A percentile compares a stretch with the other conserved stretches of the same genome.
Conservation (phyloP, 2,888 invertebrate genomes). For the Nudaria mundana region DNA sequence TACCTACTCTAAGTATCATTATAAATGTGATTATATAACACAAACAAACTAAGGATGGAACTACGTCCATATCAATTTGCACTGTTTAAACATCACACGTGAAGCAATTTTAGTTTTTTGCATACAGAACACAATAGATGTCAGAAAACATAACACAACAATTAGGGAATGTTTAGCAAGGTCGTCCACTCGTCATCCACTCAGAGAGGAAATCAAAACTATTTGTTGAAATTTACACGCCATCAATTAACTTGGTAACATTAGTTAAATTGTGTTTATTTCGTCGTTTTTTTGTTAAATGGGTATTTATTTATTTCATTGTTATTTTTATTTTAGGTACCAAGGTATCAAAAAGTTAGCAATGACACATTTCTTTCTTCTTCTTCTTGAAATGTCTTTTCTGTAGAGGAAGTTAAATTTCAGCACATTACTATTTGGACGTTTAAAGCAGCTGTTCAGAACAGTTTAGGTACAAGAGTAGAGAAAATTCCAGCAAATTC, state of each 20-base stretch:
- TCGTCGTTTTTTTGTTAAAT: not conserved
- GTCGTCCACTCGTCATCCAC: constrained; percentile 17
- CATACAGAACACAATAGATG: constrained; percentile 22
- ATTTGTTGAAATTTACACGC: constrained; percentile 21
- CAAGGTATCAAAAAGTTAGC: not conserved
- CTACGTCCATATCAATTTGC: constrained; percentile 7
- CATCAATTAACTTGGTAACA: constrained; percentile 12
- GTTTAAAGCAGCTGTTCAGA: no score
- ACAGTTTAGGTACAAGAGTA: no score
- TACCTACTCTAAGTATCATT: no score
- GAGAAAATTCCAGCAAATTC: no score
- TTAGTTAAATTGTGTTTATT: not conserved
- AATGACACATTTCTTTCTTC: no score
- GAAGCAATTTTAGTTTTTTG: constrained; percentile 26
- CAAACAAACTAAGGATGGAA: no score
- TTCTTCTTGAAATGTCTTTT: no score
- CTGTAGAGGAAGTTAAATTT: no score
- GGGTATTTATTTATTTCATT: not conserved
- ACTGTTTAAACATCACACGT: constrained; percentile 24
- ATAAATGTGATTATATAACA: no score
- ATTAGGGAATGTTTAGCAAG: constrained; percentile 22
- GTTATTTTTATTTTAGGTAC: not conserved
- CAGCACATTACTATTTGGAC: no score
- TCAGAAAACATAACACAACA: constrained; percentile 18
- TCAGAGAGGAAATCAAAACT: constrained; percentile 22